Conservation (phyloP, 2,797 vertebrate genomes). For the Schizopygopsis pylzovi region DNA sequence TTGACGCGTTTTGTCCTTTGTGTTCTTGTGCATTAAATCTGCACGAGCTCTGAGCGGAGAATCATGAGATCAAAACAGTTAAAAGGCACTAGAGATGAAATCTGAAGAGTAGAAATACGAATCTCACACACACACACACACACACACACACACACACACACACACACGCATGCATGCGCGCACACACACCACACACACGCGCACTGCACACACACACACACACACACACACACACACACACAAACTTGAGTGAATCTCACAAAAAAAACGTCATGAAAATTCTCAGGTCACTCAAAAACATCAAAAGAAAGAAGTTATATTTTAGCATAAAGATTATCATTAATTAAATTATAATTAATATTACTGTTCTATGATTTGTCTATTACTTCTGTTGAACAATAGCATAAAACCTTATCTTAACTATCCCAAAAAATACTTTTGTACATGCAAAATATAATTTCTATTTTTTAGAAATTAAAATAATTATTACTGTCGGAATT, state of each 20-base stretch:
- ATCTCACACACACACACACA: background rate
- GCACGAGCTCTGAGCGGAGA: slow-evolving; percentile 41
- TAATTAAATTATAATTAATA: background rate
- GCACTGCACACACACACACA: no score
- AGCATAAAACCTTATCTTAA: background rate
- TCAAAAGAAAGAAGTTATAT: background rate
- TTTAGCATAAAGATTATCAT: background rate
- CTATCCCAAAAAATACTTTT: no score
- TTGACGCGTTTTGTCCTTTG: slow-evolving; percentile 57
- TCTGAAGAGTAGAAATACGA: slow-evolving; percentile 1
- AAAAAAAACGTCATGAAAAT: background rate
- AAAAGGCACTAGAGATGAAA: slow-evolving; percentile 48
- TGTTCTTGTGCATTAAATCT: slow-evolving; percentile 52
- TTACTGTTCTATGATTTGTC: background rate
- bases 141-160: no score
- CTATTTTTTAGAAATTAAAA: no score
- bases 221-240: background rate
- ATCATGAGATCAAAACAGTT: slow-evolving; percentile 42
- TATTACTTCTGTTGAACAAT: background rate
- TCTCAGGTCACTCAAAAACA: background rate
- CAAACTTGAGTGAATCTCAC: background rate
- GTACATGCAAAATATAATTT: no score
- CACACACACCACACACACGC: no score
- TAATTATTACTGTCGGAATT: no score
- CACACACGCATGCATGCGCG: no score